Base-by-base conservation (phyloP, 2,797 vertebrate species). In the Pseudochaenichthys georgianus region DNA sequence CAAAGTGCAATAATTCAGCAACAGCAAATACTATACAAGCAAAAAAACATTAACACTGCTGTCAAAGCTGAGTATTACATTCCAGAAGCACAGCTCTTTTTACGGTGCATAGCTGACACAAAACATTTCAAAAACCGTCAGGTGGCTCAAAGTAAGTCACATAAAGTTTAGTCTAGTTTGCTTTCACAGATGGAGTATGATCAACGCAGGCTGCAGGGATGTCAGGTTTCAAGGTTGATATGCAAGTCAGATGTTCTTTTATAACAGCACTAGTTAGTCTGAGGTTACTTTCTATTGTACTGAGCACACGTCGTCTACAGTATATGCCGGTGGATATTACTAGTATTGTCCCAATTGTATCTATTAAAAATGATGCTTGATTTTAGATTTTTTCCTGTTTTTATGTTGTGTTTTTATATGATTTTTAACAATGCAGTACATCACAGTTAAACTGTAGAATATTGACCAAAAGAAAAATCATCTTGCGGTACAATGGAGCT, bases 81-180 rank as follows among this genome's bases (percentile, higher is more conserved):
- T 87, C 87, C 65, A 84, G 57, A 73, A 73, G 57, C 61, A 67
- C 34, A 1, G 73, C 73, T 84, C 67, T 86, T 87, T 80, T 87
- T 73, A 85, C 17, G 16, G 92, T 94, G 93, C 94, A 92, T 93
- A 93, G 92, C 88, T 73, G 82, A 89, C 88, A 87, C 78, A 80
- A 87, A 80, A 86, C 68, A 73, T 80, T 74, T 67, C 17, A 73
- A 84, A 78, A 84, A 74, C 12, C 53, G 11, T 62, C 53, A 78
- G 75, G 42, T 47, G 57, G 72, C 77, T 74, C 57, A 74, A 74
- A 72, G 63, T 34, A 85, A 83, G 64, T 51, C 42, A 73, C 52
- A 15, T 21, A 51, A 80, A 53, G 62, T 55, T 79, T 57, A 83
- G 51, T 64, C 54, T 13, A 23, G 31, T 72, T 78, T 70, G 47